A percentile compares a stretch with the other conserved stretches of the same genome.
phyloP scores from a whole-genome alignment of 1,140 invertebrate genomes.

The Thalassaphorura encarpata region DNA sequence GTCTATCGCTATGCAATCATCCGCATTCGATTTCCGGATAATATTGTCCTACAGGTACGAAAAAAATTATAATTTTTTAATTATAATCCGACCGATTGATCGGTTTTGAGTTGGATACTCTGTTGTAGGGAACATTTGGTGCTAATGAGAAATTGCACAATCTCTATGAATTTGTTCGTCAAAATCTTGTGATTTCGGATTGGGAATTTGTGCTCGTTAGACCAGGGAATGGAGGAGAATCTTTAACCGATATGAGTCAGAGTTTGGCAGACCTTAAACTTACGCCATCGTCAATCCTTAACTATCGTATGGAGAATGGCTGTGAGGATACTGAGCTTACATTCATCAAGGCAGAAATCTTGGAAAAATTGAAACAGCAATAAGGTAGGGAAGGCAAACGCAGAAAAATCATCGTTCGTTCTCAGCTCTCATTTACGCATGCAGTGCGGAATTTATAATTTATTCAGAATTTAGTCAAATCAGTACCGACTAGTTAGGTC shows the following conservation, averaged over 20 bases:
- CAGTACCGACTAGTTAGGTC: too few species aligned
- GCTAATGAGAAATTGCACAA: slow-evolving; percentile 61
- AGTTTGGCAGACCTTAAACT: slow-evolving; percentile 58
- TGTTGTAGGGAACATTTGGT: slow-evolving; percentile 72
- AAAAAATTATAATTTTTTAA: slow-evolving; percentile 72
- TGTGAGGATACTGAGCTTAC: slow-evolving; percentile 43
- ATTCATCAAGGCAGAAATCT: slow-evolving; percentile 62
- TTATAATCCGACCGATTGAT: slow-evolving; percentile 66
- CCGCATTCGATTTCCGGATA: too few species aligned
- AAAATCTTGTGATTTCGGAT: slow-evolving; percentile 54
- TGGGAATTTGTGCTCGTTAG: slow-evolving; percentile 54
- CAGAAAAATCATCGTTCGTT: too few species aligned
- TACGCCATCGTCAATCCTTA: slow-evolving; percentile 61
- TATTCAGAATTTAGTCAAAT: too few species aligned
- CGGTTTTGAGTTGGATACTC: slow-evolving; percentile 78
- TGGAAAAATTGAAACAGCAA: too few species aligned
- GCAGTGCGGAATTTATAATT: too few species aligned
- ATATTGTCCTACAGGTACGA: slow-evolving; percentile 63
- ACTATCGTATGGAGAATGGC: slow-evolving; percentile 51
- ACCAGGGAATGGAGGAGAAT: slow-evolving; percentile 53
- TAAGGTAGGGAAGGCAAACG: too few species aligned
- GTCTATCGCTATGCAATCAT: too few species aligned
- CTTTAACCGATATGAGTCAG: slow-evolving; percentile 49
- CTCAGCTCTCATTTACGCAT: too few species aligned
- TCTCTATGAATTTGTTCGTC: slow-evolving; percentile 59